A percentile compares a stretch with the other conserved stretches of the same genome.
Conservation (phyloP, 2,797 vertebrate species). For the Zenarchopterus dispar region DNA sequence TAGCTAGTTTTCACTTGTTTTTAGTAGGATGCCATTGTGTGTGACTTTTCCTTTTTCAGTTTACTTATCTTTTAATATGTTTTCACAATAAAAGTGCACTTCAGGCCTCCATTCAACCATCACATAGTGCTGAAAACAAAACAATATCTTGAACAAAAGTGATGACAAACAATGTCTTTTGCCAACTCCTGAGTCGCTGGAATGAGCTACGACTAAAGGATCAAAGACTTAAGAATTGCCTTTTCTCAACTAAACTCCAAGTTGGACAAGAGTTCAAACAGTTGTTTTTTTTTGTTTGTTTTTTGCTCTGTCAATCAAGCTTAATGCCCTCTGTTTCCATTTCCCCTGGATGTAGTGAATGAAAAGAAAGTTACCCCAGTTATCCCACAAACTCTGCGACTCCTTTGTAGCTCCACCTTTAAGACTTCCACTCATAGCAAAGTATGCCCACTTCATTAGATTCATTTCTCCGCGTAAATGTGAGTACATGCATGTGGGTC, state of each 20-base stretch:
- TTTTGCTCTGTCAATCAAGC: constrained; percentile 14
- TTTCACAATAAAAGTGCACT: constrained; percentile 29
- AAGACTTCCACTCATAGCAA: constrained; percentile 56
- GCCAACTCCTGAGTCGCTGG: constrained; percentile 21
- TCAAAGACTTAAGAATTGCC: constrained; percentile 28
- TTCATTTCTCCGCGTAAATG: constrained; percentile 42
- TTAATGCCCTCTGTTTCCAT: constrained; percentile 28
- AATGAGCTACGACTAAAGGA: constrained; percentile 36
- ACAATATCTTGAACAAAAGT: constrained; percentile 21
- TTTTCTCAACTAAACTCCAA: constrained; percentile 34
- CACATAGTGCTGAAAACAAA: constrained; percentile 21
- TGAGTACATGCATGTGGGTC: constrained; percentile 26
- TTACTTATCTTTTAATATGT: constrained; percentile 30
- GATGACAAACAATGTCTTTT: constrained; percentile 8
- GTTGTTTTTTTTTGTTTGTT: constrained; percentile 10
- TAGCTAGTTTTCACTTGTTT: constrained; percentile 21
- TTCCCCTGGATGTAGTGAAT: constrained; percentile 40
- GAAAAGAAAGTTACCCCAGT: constrained; percentile 45
- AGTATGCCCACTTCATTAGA: constrained; percentile 76
- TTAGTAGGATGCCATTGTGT: constrained; percentile 1
- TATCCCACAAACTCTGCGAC: constrained; percentile 35
- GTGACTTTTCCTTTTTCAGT: constrained; percentile 4
- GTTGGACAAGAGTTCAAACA: constrained; percentile 34
- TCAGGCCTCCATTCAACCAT: constrained; percentile 29
- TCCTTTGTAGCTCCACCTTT: constrained; percentile 67